Base-by-base conservation (phyloP, 1,140 invertebrate genomes). In the Whitmania pigra region DNA sequence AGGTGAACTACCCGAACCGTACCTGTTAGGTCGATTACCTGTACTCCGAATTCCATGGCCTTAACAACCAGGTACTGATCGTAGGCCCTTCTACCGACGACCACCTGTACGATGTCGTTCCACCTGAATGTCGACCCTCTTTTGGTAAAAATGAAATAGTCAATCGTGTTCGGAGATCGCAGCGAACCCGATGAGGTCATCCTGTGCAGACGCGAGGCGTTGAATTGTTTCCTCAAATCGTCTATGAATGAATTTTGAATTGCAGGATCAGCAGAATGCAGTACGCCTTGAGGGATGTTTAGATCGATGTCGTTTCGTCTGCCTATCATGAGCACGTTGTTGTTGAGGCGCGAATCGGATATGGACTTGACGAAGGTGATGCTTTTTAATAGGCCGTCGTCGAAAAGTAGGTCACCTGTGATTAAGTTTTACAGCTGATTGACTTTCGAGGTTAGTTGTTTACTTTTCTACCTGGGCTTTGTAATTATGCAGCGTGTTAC, bases 131-230 rank as follows among this genome's bases (percentile, higher is more conserved):
- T 22, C 6, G 22, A 25, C 1, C 57, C 57, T 13, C 1, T 31
- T 63, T 13, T 63, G 11, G 57, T 63, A 31, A 63, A 63, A 2
- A 63, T 9, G 57, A 63, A 63, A 17, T 63, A 63, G 29, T 63
- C 57, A 1, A 63, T 63, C 9, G 57, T n/a, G 29, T 63, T 31
- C 22, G 57, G 9, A 18, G 22, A 11, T 20, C 57, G 7, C 11
- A 63, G 1, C 3, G 22, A 22, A 9, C 57, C 57, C 0, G 22
- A 13, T 15, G 22, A 25, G 11, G 57, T 13, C 22, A 63, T 11
- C 22, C 22, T 63, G 22, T 22, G 22, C 11, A 63, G 57, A 0
- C 11, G 1, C 1, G 43, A 49, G 0, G 2, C 11, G 15, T 49
- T 49, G 43, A 49, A 49, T 18, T 22, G 13, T 4, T 7, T n/a